A percentile compares a stretch with the other conserved stretches of the same genome.
These are phyloP conservation scores for Falco naumanni DNA, from an alignment of 2,797 vertebrate genomes.

Conservation along the genomic window DNA sequence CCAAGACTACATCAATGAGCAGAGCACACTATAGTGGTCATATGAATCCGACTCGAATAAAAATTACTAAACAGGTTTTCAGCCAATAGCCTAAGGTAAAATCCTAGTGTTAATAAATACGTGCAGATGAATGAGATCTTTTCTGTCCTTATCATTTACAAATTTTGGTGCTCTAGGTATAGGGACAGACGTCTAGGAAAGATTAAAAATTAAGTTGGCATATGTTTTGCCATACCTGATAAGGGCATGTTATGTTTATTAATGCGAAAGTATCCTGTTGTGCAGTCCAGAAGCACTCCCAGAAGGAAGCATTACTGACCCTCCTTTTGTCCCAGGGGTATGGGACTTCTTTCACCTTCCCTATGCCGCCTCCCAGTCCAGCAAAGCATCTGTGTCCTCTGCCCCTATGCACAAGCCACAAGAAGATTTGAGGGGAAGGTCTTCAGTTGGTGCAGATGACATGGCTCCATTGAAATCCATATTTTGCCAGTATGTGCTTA, in stretches of 20 bases:
- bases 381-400: neutral
- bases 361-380: neutral
- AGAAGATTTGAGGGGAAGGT: neutral
- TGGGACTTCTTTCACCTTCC: neutral
- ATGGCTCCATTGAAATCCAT: neutral
- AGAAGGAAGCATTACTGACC: neutral
- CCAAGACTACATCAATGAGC: conserved; percentile 67
- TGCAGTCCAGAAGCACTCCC: neutral
- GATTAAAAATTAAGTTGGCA: conserved; percentile 30
- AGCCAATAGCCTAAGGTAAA: conserved; percentile 76
- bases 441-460: neutral
- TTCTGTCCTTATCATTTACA: conserved; percentile 65
- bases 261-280: neutral
- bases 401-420: neutral
- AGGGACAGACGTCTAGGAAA: conserved; percentile 43
- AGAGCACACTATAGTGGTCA: conserved; percentile 65
- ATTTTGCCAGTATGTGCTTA: neutral
- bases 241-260: neutral
- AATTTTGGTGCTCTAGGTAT: conserved; percentile 48
- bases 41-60: conserved; percentile 72
- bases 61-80: conserved; percentile 70
- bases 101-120: conserved; percentile 72
- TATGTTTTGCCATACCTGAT: conserved; percentile 31
- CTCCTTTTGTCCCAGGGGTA: neutral
- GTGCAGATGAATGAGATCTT: conserved; percentile 67